A percentile compares a stretch with the other conserved stretches of the same genome.
Conservation (phyloP, 2,888 invertebrate species). For the Callinectes sapidus region DNA sequence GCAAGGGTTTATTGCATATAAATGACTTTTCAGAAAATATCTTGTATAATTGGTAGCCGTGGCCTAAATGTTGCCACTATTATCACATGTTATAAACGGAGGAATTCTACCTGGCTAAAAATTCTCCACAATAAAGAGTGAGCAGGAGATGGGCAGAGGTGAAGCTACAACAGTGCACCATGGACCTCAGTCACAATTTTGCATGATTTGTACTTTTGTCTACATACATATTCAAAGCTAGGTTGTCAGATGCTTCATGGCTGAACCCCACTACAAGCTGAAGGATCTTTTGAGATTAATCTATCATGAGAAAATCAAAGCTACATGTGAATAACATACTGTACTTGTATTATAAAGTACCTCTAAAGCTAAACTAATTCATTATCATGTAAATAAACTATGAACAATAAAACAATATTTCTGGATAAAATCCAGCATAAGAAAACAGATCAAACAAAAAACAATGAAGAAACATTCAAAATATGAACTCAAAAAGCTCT, state of each 20-base stretch:
- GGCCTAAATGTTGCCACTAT: neutral
- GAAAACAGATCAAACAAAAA: neutral
- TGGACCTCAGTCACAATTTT: neutral
- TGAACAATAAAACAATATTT: neutral
- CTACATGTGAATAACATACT: neutral
- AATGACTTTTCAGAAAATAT: neutral
- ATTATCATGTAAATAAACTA: neutral
- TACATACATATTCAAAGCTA: neutral
- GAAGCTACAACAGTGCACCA: neutral
- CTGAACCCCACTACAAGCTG: neutral
- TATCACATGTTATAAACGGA: neutral
- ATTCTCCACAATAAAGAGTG: neutral
- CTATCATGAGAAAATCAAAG: neutral
- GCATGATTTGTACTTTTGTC: neutral
- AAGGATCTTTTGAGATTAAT: neutral
- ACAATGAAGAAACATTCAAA: neutral
- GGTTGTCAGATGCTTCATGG: neutral
- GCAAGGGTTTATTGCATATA: slow-evolving; percentile 27
- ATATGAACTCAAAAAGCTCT: neutral
- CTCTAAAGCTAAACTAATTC: neutral
- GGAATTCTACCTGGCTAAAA: neutral
- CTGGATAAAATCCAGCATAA: neutral
- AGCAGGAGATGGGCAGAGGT: neutral
- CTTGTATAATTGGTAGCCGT: neutral
- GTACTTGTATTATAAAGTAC: neutral